phyloP scores from a whole-genome alignment of 2,797 vertebrate species.

The Clamator glandarius region DNA sequence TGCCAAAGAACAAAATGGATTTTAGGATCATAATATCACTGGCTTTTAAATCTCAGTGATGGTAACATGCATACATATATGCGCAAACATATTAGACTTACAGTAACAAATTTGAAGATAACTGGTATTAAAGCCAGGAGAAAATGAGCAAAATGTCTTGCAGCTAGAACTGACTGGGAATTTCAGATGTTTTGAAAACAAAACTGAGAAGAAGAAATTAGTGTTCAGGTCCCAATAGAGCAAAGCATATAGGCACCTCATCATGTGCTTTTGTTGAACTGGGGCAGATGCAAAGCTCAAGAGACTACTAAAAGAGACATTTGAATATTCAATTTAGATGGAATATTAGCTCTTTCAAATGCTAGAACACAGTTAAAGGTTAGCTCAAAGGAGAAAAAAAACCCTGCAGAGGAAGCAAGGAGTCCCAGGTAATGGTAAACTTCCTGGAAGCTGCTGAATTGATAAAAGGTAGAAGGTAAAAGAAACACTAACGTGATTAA shows the following conservation, averaged over 20 bases:
- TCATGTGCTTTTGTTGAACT: background rate
- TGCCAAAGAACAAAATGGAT: background rate
- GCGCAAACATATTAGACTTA: background rate
- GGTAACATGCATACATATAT: background rate
- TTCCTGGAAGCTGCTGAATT: background rate
- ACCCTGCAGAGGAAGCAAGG: background rate
- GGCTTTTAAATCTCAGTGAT: background rate
- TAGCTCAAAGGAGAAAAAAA: constrained; percentile 22
- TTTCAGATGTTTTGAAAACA: constrained; percentile 12
- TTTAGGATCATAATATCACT: background rate
- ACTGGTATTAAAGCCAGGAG: background rate
- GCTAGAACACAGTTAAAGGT: constrained; percentile 30
- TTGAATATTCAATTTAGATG: constrained; percentile 20
- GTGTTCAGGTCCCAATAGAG: background rate
- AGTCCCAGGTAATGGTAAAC: background rate
- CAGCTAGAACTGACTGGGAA: background rate
- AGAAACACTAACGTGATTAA: background rate
- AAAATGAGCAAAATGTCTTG: background rate
- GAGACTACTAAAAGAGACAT: background rate
- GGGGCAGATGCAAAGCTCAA: background rate
- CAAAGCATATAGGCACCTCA: background rate
- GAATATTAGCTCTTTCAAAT: constrained; percentile 30
- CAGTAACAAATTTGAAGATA: background rate
- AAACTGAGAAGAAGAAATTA: constrained; percentile 5
- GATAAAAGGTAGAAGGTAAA: background rate